Base-by-base conservation (phyloP, 2,888 invertebrate genomes). In the Ectemnius cavifrons region DNA sequence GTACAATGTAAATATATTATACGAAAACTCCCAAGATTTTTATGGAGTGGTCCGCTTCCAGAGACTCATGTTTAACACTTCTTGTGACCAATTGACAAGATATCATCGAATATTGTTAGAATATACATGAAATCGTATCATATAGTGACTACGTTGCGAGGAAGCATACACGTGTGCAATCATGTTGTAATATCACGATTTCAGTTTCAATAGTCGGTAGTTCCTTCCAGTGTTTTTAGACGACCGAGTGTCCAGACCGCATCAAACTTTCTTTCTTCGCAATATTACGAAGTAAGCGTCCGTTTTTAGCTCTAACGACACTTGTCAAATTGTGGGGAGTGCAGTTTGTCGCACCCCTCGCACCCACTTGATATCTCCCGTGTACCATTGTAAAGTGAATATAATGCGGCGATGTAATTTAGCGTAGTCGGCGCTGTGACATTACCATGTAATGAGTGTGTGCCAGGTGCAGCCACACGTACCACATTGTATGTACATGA, bases 381-480 rank as follows among this genome's bases (percentile, higher is more conserved):
- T 70, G 59, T n/a, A 73, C 63, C 60, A 75, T 62, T 69, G 73
- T 73, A 73, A 73, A 66, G 56, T 68, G 18, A 68, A 65, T 63
- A 27, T 11, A 60, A 6, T 66, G 11, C 27, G 56, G 60, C 14
- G 47, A 23, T 49, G 27, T 49, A 13, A 63, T 23, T 52, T 28
- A 37, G 27, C 46, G 16, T 37, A 56, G 13, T 46, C 37, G 47
- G 63, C 62, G 67, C 63, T 63, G 52, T 13, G 63, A 58, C 47
- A 63, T 65, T 72, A 28, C 23, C 27, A 72, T 37, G 62, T 60
- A 62, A 61, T 37, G 28, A 58, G 60, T 66, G 71, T 67, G 56
- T 27, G 59, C 46, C 23, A 49, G 58, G 37, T 56, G 64, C 16
- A 49, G 18, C 47, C 58, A 60, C 16, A 18, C 47, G n/a, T 13